Evolutionary conservation across 2,113 vertebrate genomes (phyloP).

Genomic region (Vulpes ferrilata): DNA sequence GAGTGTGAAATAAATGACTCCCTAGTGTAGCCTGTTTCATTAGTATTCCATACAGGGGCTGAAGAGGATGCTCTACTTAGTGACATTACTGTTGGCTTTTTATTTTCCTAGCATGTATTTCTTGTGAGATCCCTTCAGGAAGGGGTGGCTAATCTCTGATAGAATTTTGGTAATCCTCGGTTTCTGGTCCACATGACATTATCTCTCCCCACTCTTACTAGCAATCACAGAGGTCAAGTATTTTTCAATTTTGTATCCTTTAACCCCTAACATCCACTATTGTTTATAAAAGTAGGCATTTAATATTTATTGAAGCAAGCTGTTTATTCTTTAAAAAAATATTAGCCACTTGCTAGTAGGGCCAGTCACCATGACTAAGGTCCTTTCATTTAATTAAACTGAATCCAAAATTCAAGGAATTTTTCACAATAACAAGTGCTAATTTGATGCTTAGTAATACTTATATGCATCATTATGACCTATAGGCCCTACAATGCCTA

Average conservation of each 20-base stretch:
- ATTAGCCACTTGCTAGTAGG: not conserved
- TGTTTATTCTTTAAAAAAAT: not conserved
- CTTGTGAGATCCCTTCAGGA: not conserved
- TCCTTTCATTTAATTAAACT: constrained; percentile 52
- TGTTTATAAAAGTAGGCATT: not conserved
- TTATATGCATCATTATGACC: not conserved
- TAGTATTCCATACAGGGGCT: not conserved
- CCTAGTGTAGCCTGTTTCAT: not conserved
- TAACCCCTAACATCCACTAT: not conserved
- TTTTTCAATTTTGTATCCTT: constrained; percentile 25
- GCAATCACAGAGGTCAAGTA: not conserved
- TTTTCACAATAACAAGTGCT: constrained; percentile 42
- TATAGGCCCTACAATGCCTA: not conserved
- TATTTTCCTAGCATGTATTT: not conserved
- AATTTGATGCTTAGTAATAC: not conserved
- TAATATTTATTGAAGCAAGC: constrained; percentile 32
- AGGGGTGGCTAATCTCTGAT: not conserved
- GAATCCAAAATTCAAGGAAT: constrained; percentile 54
- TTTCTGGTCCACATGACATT: not conserved
- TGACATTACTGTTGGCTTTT: not conserved
- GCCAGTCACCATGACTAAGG: not conserved
- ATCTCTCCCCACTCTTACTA: not conserved
- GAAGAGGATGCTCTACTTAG: not conserved
- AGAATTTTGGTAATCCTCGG: not conserved
- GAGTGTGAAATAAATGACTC: not conserved